Conservation (phyloP, 2,797 vertebrate species). For the Semotilus atromaculatus region DNA sequence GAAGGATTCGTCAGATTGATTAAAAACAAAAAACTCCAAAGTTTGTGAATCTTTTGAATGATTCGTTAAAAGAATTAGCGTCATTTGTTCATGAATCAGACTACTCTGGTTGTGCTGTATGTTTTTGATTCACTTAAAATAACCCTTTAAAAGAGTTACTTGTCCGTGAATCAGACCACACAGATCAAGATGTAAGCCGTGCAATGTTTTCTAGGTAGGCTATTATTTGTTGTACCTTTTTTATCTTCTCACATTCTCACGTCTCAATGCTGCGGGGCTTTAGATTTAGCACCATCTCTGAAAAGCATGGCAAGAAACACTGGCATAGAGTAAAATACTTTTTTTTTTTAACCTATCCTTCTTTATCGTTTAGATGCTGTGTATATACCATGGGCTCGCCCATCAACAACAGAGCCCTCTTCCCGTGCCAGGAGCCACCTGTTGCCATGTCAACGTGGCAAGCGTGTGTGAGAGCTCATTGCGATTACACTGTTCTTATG, state of each 20-base stretch:
- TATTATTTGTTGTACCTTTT: neutral
- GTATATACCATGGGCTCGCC: slow-evolving; percentile 96
- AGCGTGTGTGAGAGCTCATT: slow-evolving; percentile 85
- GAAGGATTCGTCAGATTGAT: neutral
- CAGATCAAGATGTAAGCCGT: neutral
- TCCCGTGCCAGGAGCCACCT: slow-evolving; percentile 97
- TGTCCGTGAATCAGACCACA: neutral
- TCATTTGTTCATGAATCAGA: neutral
- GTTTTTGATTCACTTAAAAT: neutral
- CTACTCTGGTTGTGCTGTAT: neutral
- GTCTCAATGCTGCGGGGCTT: no score
- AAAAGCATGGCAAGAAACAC: neutral
- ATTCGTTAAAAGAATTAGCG: no score
- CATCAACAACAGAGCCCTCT: slow-evolving; percentile 98
- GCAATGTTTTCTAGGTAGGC: neutral
- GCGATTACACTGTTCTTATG: slow-evolving; percentile 89
- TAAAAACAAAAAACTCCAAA: neutral
- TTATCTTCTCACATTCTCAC: neutral
- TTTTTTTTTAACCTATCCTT: no score
- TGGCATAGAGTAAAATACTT: no score
- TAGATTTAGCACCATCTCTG: neutral
- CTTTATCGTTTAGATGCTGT: slow-evolving; percentile 82
- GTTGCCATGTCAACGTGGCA: slow-evolving; percentile 98
- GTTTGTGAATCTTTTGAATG: neutral
- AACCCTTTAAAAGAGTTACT: neutral